Conservation (phyloP, 37 sponge, comb jelly and placozoan species). For the Aplysina aerophoba region DNA sequence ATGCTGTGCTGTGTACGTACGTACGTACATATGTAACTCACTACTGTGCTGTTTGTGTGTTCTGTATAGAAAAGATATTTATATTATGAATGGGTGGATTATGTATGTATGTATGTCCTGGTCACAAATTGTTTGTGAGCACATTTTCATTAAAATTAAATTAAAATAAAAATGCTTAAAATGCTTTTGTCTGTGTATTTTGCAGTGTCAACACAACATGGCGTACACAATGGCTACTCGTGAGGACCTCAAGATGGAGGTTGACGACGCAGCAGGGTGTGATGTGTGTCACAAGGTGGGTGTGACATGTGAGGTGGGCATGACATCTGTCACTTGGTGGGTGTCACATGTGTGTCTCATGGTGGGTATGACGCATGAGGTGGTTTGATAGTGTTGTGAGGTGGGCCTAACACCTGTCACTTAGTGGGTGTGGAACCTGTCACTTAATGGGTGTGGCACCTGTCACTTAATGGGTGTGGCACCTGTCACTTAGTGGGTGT, state of each 20-base stretch:
- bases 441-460: neutral
- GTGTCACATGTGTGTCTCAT: neutral
- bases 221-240: constrained; percentile 75
- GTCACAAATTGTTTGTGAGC: no score
- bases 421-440: neutral
- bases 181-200: neutral
- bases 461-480: constrained; percentile 63
- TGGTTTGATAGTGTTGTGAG: constrained; percentile 38
- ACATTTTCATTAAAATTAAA: no score
- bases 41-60: no score
- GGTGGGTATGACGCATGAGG: constrained; percentile 65
- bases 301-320: neutral
- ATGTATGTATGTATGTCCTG: no score
- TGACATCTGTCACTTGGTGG: neutral
- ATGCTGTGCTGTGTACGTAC: no score
- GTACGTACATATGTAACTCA: no score
- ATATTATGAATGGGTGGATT: no score
- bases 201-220: constrained; percentile 85
- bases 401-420: neutral
- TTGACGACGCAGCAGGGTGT: constrained; percentile 89
- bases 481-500: no score
- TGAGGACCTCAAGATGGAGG: constrained; percentile 87
- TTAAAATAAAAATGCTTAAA: no score
- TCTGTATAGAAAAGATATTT: no score
- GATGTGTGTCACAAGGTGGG: constrained; percentile 95